A percentile compares a stretch with the other conserved stretches of the same genome.
Conservation (phyloP, 1,140 invertebrate genomes). For the Diachasma alloeum region DNA sequence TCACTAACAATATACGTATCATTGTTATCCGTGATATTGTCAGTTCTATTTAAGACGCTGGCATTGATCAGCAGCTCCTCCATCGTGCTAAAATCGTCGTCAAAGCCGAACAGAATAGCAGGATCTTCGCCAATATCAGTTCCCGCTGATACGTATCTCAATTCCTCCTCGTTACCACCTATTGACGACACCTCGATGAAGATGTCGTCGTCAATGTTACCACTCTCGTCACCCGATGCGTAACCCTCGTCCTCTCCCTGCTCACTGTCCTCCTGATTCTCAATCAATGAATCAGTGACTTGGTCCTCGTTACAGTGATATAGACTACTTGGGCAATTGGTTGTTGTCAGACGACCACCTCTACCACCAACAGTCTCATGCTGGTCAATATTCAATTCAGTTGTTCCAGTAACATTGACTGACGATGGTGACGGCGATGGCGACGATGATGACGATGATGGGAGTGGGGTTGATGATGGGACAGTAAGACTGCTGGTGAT, state of each 20-base stretch:
- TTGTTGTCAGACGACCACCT: not conserved
- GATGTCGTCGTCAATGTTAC: constrained; percentile 6
- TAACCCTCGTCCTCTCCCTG: constrained; percentile 31
- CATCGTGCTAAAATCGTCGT: constrained; percentile 47
- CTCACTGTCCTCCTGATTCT: not conserved
- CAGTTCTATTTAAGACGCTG: constrained; percentile 42
- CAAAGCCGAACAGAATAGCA: constrained; percentile 15
- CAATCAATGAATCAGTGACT: not conserved
- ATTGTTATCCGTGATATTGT: constrained; percentile 43
- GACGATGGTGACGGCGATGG: not conserved
- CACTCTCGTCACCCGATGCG: constrained; percentile 30
- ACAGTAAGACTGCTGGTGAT: constrained; percentile 11
- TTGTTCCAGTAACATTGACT: not conserved
- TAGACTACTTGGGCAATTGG: not conserved
- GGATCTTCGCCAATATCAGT: not conserved
- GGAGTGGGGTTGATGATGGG: constrained; percentile 12
- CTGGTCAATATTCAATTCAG: not conserved
- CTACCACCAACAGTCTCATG: not conserved
- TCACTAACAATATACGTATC: constrained; percentile 54
- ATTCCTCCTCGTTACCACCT: constrained; percentile 17
- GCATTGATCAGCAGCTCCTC: constrained; percentile 48
- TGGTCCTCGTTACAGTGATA: not conserved
- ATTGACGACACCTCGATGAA: constrained; percentile 3
- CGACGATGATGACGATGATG: constrained; percentile 18
- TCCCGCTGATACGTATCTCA: not conserved